A percentile compares a stretch with the other conserved stretches of the same genome.
Evolutionary conservation across 2,888 invertebrate genomes (phyloP).

Genomic region (Thereva unica): DNA sequence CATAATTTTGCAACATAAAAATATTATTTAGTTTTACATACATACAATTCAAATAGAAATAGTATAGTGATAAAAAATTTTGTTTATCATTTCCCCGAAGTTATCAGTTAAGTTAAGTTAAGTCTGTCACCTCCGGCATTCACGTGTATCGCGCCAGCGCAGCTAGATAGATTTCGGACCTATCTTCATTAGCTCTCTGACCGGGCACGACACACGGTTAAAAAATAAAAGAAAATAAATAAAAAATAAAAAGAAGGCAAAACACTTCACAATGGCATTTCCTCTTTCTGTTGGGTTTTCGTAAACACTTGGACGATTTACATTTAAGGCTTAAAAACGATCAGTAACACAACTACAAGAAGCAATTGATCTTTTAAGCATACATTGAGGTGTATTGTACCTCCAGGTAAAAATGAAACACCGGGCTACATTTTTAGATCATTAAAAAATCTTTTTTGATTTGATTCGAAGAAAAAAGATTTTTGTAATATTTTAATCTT

Average conservation of each 20-base stretch:
- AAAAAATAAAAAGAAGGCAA: conserved; percentile 12
- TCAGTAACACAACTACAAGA: conserved; percentile 3
- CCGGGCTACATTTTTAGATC: not conserved
- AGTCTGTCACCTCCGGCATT: too few species aligned
- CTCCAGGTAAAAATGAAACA: conserved; percentile 1
- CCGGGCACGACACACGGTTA: not conserved
- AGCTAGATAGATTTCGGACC: too few species aligned
- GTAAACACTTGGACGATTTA: conserved; percentile 35
- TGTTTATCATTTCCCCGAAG: too few species aligned
- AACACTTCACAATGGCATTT: conserved; percentile 40
- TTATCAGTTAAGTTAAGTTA: too few species aligned
- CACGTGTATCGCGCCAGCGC: too few species aligned
- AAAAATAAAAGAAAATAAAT: conserved; percentile 1
- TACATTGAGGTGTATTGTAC: conserved; percentile 2
- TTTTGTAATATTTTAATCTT: too few species aligned
- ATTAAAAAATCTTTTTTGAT: too few species aligned
- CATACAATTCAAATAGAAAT: too few species aligned
- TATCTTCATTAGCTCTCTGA: not conserved
- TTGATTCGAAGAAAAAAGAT: too few species aligned
- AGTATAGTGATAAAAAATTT: too few species aligned
- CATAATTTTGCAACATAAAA: too few species aligned
- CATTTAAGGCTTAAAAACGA: not conserved
- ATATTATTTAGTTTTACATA: too few species aligned
- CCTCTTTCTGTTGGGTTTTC: conserved; percentile 38
- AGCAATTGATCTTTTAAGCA: conserved; percentile 7